Percentiles rank a stretch among this genome's conserved stretches.
Conservation (phyloP, 2,888 invertebrate genomes). For the Ophion ventricosus region DNA sequence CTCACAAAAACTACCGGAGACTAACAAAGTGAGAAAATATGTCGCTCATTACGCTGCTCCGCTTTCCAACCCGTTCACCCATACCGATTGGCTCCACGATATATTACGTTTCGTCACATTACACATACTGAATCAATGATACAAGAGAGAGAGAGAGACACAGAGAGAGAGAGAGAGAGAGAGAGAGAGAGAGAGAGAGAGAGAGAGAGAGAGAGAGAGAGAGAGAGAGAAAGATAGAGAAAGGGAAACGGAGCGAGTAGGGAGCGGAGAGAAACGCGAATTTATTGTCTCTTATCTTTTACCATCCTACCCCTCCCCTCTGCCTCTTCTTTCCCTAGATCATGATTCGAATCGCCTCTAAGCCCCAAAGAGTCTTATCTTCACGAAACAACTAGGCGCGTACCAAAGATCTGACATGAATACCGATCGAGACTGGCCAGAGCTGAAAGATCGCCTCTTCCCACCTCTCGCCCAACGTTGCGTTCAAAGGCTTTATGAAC, state of each 20-base stretch:
- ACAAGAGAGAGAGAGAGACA: neutral
- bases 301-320: neutral
- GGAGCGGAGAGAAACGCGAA: constrained; percentile 18
- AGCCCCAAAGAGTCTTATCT: constrained; percentile 39
- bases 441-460: neutral
- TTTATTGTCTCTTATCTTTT: constrained; percentile 34
- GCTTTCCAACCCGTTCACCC: constrained; percentile 46
- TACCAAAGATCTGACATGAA: neutral
- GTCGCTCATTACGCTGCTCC: constrained; percentile 26
- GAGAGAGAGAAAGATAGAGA: neutral
- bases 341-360: neutral
- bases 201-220: neutral
- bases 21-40: constrained; percentile 52
- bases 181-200: neutral
- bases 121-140: constrained; percentile 16
- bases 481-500: neutral
- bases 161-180: neutral
- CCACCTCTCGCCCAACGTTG: neutral
- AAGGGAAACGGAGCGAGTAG: neutral
- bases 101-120: constrained; percentile 43
- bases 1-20: constrained; percentile 31
- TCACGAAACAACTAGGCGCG: constrained; percentile 1
- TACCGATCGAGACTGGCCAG: neutral
- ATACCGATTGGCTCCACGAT: constrained; percentile 32
- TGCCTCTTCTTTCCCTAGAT: neutral